Evolutionary conservation across 2,888 invertebrate species (phyloP), one percentile per base, ranked within the genome.

Genomic region (Ypsolopha scabrella): DNA sequence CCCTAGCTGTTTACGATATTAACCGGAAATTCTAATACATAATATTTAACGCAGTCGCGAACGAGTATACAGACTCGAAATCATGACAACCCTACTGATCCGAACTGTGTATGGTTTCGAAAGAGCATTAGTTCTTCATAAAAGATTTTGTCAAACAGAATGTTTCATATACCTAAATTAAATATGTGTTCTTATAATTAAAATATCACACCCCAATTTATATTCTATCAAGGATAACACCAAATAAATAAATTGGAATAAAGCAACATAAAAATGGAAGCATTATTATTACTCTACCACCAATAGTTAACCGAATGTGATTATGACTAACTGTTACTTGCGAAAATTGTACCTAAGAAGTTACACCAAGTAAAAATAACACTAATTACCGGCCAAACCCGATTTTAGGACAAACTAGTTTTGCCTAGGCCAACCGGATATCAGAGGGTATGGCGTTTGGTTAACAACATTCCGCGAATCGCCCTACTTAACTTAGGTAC

Each of bases 101-200:
- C 24, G 24, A 24, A 24, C 24, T 24, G 24, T 24, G 4, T 24
- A 2, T 24, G 24, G 24, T 24, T 24, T 24, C 24, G 24, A 24
- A 24, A 24, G 24, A 24, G 24, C 24, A 2, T 6, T 3, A 10
- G 38, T 4, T 8, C 48, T 2, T 36, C 2, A 4, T 6, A 14
- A 48, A 48, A 48, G 48, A 38, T 48, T 38, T 14, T 10, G 24
- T 48, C 48, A 14, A 48, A 48, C 48, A 48, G 38, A 48, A 48
- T 14, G 48, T 48, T 10, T 35, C 33, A 33, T 8, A 14, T 1
- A 43, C 9, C 24, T 43, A 13, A 14, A 11, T 14, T 9, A 14
- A 24, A 24, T 24, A 24, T 24, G 24, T 43, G 8, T n/a, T 1
- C 6, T 43, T 8, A 43, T 7, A 9, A 14, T 43, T 43, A 43